These are phyloP conservation scores for Pterocles gutturalis DNA, from an alignment of 2,113 vertebrate species.

Conservation along the genomic window DNA sequence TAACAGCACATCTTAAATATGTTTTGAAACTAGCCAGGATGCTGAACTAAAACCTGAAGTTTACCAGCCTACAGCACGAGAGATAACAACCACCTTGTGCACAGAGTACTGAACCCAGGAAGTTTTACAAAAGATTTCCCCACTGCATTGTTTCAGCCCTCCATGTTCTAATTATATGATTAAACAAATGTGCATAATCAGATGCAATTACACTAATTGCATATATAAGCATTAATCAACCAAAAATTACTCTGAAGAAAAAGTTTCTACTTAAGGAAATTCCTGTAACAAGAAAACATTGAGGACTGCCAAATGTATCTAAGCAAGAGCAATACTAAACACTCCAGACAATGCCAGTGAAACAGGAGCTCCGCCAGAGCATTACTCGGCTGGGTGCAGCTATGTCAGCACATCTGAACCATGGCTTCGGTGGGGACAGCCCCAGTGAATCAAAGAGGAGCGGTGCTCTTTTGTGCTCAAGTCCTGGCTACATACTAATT, in stretches of 20 bases:
- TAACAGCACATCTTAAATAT: neutral
- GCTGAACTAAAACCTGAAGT: neutral
- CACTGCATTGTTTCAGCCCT: conserved; percentile 31
- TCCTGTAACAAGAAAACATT: conserved; percentile 27
- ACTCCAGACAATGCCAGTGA: neutral
- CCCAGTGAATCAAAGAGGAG: neutral
- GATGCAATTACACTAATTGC: conserved; percentile 70
- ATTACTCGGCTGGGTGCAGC: neutral
- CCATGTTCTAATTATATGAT: conserved; percentile 49
- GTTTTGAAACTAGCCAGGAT: neutral
- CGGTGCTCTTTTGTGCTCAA: neutral
- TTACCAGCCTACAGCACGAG: neutral
- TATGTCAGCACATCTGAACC: neutral
- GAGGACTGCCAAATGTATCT: neutral
- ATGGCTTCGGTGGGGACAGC: neutral
- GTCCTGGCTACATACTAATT: neutral
- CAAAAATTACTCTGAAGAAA: conserved; percentile 57
- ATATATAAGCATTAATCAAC: conserved; percentile 71
- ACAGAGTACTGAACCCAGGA: neutral
- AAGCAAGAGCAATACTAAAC: neutral
- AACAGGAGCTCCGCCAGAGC: neutral
- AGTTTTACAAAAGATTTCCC: conserved; percentile 37
- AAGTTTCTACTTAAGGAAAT: conserved; percentile 60
- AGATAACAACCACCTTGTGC: neutral
- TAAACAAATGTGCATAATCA: conserved; percentile 65